Evolutionary conservation across 2,113 vertebrate genomes (phyloP).

Genomic region (Cyprinodon variegatus): DNA sequence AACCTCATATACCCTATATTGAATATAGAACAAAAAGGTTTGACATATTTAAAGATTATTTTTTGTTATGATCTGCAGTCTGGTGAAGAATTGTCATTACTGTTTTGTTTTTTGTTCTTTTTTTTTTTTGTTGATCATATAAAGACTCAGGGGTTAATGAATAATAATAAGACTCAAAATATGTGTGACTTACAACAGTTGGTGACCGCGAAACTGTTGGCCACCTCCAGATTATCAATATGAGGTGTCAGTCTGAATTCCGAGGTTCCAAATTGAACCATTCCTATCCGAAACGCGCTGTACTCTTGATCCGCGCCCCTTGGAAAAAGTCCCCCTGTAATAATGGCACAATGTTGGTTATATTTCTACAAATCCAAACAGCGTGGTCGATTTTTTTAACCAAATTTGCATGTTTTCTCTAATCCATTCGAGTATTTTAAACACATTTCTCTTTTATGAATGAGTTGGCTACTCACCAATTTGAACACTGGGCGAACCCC

Average conservation of each 20-base stretch:
- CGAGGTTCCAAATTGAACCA: slow-evolving; percentile 94
- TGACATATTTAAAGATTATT: background rate
- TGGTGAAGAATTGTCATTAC: background rate
- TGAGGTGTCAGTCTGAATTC: slow-evolving; percentile 97
- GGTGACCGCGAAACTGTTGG: slow-evolving; percentile 98
- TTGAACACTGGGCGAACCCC: slow-evolving; percentile 93
- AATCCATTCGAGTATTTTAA: background rate
- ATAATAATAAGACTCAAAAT: background rate
- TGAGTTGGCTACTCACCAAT: slow-evolving; percentile 87
- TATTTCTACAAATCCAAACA: background rate
- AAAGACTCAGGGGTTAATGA: too few relatives aligned
- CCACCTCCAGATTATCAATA: slow-evolving; percentile 98
- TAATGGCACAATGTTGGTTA: slow-evolving; percentile 27
- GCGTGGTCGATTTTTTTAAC: background rate
- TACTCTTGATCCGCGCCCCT: slow-evolving; percentile 98
- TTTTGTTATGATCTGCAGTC: background rate
- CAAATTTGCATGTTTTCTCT: background rate
- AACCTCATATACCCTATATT: slow-evolving; percentile 13
- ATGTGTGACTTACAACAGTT: slow-evolving; percentile 93
- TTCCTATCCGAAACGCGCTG: slow-evolving; percentile 98
- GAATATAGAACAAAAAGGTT: slow-evolving; percentile 37
- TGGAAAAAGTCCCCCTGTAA: slow-evolving; percentile 94
- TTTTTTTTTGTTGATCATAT: too few relatives aligned
- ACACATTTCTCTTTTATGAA: background rate
- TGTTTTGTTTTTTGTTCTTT: too few relatives aligned